Evolutionary conservation across 92 coral and sea anemone species (phyloP).

Genomic region (Porites lobata): DNA sequence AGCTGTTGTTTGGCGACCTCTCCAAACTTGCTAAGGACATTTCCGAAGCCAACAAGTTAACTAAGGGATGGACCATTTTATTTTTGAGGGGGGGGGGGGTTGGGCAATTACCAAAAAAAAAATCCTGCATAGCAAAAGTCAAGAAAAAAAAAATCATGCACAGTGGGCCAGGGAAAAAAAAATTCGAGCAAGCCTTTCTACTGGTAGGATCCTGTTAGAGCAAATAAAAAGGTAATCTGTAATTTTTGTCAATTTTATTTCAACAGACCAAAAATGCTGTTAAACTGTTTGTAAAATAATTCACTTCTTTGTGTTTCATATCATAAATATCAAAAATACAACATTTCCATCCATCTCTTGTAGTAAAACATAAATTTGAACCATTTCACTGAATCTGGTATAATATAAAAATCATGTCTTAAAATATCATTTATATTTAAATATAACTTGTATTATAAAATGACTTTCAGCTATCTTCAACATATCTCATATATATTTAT

Average conservation of each 20-base stretch:
- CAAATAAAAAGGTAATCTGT: slow-evolving; percentile 13
- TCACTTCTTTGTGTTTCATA: slow-evolving; percentile 37
- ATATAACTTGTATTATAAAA: neutral
- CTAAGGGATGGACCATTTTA: slow-evolving; percentile 5
- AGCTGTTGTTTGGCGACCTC: slow-evolving; percentile 21
- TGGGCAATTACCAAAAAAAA: neutral
- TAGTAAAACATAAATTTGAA: slow-evolving; percentile 40
- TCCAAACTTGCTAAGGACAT: slow-evolving; percentile 42
- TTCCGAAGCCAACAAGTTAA: too few relatives aligned
- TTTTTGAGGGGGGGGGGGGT: slow-evolving; percentile 6
- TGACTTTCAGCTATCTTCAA: too few relatives aligned
- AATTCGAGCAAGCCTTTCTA: slow-evolving; percentile 31
- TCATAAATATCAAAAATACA: slow-evolving; percentile 30
- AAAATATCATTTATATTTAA: too few relatives aligned
- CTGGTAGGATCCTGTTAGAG: slow-evolving; percentile 35
- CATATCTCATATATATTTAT: too few relatives aligned
- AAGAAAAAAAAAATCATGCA: slow-evolving; percentile 1
- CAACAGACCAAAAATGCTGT: neutral
- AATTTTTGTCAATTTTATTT: neutral
- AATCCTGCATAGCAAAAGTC: neutral
- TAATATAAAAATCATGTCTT: too few relatives aligned
- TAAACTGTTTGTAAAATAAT: slow-evolving; percentile 1
- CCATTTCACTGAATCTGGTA: slow-evolving; percentile 14
- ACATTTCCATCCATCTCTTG: slow-evolving; percentile 43
- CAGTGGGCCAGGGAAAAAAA: slow-evolving; percentile 28